Conservation (phyloP, 2,888 invertebrate species). For the Pemphredon lugubris region DNA sequence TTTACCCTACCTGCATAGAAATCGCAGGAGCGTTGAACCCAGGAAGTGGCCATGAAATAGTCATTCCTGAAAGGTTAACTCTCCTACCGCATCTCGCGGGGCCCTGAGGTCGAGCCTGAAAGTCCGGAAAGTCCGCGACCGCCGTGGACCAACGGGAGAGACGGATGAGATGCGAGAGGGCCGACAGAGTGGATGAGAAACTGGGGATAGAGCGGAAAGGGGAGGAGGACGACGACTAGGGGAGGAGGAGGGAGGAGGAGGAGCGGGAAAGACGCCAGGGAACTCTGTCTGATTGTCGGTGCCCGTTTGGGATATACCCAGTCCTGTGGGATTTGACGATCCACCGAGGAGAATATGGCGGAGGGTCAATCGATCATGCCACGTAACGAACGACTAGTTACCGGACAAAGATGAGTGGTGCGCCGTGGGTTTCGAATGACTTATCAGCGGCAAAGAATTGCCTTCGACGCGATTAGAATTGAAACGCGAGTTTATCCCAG, state of each 20-base stretch:
- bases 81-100: constrained; percentile 69
- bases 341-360: constrained; percentile 1
- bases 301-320: constrained; percentile 12
- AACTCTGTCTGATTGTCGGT: constrained; percentile 9
- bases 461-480: background rate
- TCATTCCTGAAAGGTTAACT: constrained; percentile 78
- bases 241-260: too few species aligned
- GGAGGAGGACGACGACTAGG: constrained; percentile 1
- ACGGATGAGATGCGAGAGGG: constrained; percentile 57
- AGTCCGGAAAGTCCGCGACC: constrained; percentile 66
- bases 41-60: constrained; percentile 79
- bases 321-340: constrained; percentile 7
- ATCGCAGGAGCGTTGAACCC: constrained; percentile 78
- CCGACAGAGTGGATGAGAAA: constrained; percentile 42
- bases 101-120: constrained; percentile 64
- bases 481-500: background rate
- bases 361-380: constrained; percentile 40
- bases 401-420: constrained; percentile 13
- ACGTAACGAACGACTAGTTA: constrained; percentile 34
- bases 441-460: background rate
- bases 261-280: too few species aligned
- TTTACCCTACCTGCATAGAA: constrained; percentile 74
- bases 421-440: constrained; percentile 4
- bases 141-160: constrained; percentile 57
- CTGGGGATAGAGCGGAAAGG: background rate